phyloP scores from a whole-genome alignment of 2,888 invertebrate genomes.

The Sminthurinus aureus region DNA sequence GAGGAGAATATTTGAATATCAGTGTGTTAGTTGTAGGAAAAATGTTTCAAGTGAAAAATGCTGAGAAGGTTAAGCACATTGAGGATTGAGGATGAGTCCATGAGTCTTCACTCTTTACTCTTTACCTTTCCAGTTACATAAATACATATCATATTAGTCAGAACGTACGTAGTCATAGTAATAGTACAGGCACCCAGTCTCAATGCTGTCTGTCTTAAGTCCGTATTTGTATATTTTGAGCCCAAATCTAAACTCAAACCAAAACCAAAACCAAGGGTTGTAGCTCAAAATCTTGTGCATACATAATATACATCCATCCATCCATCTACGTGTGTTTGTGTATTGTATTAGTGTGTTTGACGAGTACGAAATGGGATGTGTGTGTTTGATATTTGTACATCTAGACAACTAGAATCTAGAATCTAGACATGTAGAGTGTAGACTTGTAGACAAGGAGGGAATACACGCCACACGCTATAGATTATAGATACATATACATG shows the following conservation, averaged over 20 bases:
- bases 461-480: neutral
- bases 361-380: neutral
- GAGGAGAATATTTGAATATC: neutral
- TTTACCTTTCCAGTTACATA: too few relatives aligned
- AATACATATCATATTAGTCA: neutral
- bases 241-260: neutral
- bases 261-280: constrained; percentile 10
- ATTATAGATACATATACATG: neutral
- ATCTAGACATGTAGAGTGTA: too few relatives aligned
- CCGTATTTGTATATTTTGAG: constrained; percentile 12
- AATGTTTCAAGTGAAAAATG: constrained; percentile 19
- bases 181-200: neutral
- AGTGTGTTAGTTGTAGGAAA: neutral
- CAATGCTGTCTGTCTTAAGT: too few relatives aligned
- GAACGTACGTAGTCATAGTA: neutral
- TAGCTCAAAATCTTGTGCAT: too few relatives aligned
- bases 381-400: neutral
- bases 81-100: neutral
- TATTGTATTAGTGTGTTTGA: too few relatives aligned
- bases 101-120: neutral
- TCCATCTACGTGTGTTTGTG: too few relatives aligned
- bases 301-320: too few relatives aligned
- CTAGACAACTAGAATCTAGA: too few relatives aligned
- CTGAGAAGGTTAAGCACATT: constrained; percentile 24
- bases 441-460: neutral